phyloP scores from a whole-genome alignment of 1,140 invertebrate species.

The Platorchestia sp. region DNA sequence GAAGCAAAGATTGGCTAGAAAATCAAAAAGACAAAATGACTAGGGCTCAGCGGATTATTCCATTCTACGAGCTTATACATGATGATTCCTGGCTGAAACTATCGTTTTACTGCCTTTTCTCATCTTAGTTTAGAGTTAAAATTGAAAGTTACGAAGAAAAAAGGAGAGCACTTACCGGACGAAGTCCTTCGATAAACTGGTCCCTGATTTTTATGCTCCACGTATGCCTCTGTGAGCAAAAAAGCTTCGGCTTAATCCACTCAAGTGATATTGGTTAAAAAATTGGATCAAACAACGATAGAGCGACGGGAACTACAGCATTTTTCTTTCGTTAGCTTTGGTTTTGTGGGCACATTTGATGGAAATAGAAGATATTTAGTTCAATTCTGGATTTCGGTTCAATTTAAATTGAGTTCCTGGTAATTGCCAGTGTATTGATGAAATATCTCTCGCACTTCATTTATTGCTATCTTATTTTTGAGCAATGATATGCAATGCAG shows the following conservation, averaged over 20 bases:
- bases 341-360: background rate
- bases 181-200: slow-evolving; percentile 6
- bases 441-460: background rate
- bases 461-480: background rate
- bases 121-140: background rate
- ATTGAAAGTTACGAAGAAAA: background rate
- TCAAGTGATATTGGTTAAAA: slow-evolving; percentile 9
- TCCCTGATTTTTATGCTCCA: background rate
- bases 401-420: background rate
- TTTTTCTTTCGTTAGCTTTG: background rate
- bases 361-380: background rate
- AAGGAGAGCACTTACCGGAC: background rate
- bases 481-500: background rate
- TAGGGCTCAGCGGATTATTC: no score
- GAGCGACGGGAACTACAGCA: background rate
- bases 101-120: no score
- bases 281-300: slow-evolving; percentile 37
- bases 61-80: no score
- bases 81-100: no score
- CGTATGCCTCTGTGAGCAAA: background rate
- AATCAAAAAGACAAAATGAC: no score
- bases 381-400: no score
- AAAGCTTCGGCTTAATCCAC: slow-evolving; percentile 17
- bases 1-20: no score
- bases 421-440: background rate